Base-by-base conservation (phyloP, 2,113 vertebrate species). In the Gila orcuttii region DNA sequence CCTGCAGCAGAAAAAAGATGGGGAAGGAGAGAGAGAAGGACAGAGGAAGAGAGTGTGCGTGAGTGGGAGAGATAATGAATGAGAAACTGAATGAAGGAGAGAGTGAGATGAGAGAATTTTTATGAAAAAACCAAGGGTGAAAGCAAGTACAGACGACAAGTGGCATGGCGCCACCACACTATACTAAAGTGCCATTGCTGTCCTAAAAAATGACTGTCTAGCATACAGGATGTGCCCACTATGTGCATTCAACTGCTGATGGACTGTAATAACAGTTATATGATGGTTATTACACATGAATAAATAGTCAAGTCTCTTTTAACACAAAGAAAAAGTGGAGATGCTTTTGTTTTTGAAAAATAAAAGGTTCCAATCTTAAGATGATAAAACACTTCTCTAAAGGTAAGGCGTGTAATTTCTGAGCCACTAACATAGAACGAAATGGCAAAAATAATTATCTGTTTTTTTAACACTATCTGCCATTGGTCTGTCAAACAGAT, bases 11-110 rank as follows among this genome's bases (percentile, higher is more conserved):
- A 69, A 33, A 60, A 33, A 77, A 76, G 62, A 71, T 45, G 23
- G 55, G 19, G 36, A 47, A 39, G 69, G 52, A 75, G 83, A 82
- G 57, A 52, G 71, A 83, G 47, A 36, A 66, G n/a, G 52, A 33
- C 86, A 69, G 85, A 77, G 79, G 75, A 31, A 23, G 64, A 42
- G 84, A 86, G 85, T 42, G 31, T 13, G 66, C 64, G 75, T 62
- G 88, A 71, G 75, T 31, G 36, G 80, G 78, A 80, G 50, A 47
- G 28, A 62, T 39, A 85, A 80, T 64, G 39, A 83, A 68, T 42
- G 79, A 31, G 39, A 66, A 66, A 81, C 59, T 69, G 79, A 42
- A 83, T 85, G 68, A 42, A 57, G 33, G 62, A 42, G 59, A 89
- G 79, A 75, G 85, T 45, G 71, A 76, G 82, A 85, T 19, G 47